Base-by-base conservation (phyloP, 2,888 invertebrate genomes). In the Lysandra coridon region DNA sequence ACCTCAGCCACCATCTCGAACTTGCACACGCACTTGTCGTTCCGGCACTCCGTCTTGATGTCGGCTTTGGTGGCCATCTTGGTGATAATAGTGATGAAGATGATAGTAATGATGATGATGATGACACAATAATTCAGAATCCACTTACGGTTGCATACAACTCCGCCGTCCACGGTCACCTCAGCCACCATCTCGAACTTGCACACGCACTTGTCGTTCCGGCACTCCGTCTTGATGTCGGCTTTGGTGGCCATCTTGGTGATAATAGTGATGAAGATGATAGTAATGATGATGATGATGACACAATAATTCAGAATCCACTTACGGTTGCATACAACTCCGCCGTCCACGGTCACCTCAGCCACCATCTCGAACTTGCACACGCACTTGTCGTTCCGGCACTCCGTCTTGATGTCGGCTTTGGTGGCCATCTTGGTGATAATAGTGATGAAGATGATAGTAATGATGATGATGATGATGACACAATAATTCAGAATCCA, bases 351-450 rank as follows among this genome's bases (percentile, higher is more conserved):
- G 84, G 96, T 95, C 85, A 96, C 92, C 82, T 96, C 93, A 40
- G 98, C 96, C 75, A 96, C 95, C 96, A 97, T 96, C 88, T 98
- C 97, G 94, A 96, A 98, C 84, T 96, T 96, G 91, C 98, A 98
- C 78, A 95, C 95, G 90, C 98, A 98, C 4, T 97, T 94, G 44
- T 96, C 96, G 89, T 98, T 97, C 81, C n/a, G n/a, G n/a, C n/a
- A n/a, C n/a, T n/a, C n/a, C n/a, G n/a, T n/a, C n/a, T n/a, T n/a
- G n/a, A n/a, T n/a, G n/a, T n/a, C n/a, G n/a, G n/a, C n/a, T n/a
- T n/a, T n/a, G n/a, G n/a, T n/a, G n/a, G n/a, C n/a, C n/a, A n/a
- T n/a, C n/a, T n/a, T n/a, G n/a, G n/a, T n/a, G n/a, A n/a, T n/a
- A n/a, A n/a, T n/a, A n/a, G n/a, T n/a, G n/a, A n/a, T n/a, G n/a